Evolutionary conservation across 2,797 vertebrate genomes (phyloP).

Genomic region (Alosa sapidissima): DNA sequence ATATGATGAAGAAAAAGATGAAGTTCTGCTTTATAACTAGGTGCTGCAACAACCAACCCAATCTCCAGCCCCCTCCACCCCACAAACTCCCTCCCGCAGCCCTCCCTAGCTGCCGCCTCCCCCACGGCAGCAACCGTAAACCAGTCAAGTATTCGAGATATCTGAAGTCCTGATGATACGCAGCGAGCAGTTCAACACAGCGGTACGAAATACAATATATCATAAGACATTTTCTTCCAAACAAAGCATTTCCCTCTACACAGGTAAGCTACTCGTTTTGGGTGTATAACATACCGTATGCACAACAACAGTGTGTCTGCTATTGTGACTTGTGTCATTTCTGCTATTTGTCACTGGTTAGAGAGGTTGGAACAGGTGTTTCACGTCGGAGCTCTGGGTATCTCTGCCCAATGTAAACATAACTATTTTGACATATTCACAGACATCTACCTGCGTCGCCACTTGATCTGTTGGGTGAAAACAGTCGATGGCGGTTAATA

Average conservation of each 20-base stretch:
- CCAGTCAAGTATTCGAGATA: constrained; percentile 19
- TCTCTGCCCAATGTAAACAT: background rate
- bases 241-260: background rate
- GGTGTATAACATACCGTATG: background rate
- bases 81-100: background rate
- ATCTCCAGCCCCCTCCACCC: background rate
- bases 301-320: background rate
- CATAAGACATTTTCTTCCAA: background rate
- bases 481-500: background rate
- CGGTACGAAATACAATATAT: background rate
- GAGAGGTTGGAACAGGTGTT: constrained; percentile 19
- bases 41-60: constrained; percentile 2
- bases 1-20: background rate
- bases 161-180: constrained; percentile 5
- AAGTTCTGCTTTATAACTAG: background rate
- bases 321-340: constrained; percentile 9
- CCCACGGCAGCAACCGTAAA: constrained; percentile 1
- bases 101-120: constrained; percentile 5
- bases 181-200: background rate
- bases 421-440: background rate
- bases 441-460: background rate
- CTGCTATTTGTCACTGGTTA: background rate
- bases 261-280: background rate
- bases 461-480: background rate
- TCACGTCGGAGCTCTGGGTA: background rate